Conservation (phyloP, 2,797 vertebrate species). For the Sardinella longiceps region DNA sequence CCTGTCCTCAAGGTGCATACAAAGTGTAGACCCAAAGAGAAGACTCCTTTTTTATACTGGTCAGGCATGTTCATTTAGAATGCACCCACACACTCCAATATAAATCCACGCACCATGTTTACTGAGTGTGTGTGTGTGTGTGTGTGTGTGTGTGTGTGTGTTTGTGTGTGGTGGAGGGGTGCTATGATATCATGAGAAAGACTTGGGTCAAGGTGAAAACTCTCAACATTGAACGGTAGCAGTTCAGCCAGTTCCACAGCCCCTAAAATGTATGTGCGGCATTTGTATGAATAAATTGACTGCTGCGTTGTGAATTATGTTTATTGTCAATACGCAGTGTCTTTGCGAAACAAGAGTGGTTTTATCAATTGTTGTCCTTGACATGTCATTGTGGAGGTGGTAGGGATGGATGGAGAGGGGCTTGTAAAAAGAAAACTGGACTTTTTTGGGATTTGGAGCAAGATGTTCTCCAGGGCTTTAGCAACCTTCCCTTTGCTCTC, state of each 20-base stretch:
- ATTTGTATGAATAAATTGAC: background rate
- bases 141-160: constrained; percentile 15
- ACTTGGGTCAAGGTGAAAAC: constrained; percentile 2
- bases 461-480: constrained; percentile 40
- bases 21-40: background rate
- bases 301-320: background rate
- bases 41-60: background rate
- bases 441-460: constrained; percentile 21
- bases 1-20: constrained; percentile 21
- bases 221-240: background rate
- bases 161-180: background rate
- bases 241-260: background rate
- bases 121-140: constrained; percentile 1
- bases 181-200: background rate
- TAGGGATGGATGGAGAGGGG: constrained; percentile 7
- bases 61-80: constrained; percentile 16
- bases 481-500: constrained; percentile 67
- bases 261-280: background rate
- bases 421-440: constrained; percentile 25
- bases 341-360: background rate
- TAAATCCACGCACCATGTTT: background rate
- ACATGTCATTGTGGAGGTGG: background rate
- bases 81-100: background rate
- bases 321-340: background rate
- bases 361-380: background rate